phyloP scores from a whole-genome alignment of 2,797 vertebrate genomes.

The Distichodus sexfasciatus region DNA sequence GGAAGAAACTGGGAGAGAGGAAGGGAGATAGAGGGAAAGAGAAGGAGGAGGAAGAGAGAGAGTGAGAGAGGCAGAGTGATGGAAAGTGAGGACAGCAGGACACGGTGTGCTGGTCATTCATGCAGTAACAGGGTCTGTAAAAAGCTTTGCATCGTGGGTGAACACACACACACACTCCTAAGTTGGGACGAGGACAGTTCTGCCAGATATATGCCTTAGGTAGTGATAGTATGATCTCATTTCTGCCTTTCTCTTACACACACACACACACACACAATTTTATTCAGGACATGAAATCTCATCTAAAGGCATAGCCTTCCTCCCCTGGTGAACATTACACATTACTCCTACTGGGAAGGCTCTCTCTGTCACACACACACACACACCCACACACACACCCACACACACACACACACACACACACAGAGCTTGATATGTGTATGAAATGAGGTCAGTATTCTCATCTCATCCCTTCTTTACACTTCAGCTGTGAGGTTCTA shows the following conservation, averaged over 20 bases:
- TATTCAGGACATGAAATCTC: constrained; percentile 44
- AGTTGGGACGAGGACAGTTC: constrained; percentile 13
- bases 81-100: constrained; percentile 54
- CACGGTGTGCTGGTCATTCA: constrained; percentile 64
- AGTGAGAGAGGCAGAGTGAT: not conserved
- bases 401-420: constrained; percentile 1
- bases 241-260: constrained; percentile 8
- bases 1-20: not conserved
- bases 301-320: constrained; percentile 16
- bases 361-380: not conserved
- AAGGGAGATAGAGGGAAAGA: not conserved
- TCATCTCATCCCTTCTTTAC: not conserved
- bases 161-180: constrained; percentile 9
- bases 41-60: not conserved
- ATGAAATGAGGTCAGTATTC: constrained; percentile 26
- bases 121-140: constrained; percentile 63
- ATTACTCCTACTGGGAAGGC: not conserved
- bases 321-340: constrained; percentile 22
- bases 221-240: constrained; percentile 39
- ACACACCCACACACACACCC: constrained; percentile 18
- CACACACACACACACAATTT: constrained; percentile 10
- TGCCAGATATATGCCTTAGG: constrained; percentile 24
- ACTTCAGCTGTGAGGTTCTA: not conserved
- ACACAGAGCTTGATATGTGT: constrained; percentile 4
- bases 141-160: constrained; percentile 58